These are phyloP conservation scores for Sphaerodactylus townsendi DNA, from an alignment of 2,113 vertebrate species.

Conservation along the genomic window DNA sequence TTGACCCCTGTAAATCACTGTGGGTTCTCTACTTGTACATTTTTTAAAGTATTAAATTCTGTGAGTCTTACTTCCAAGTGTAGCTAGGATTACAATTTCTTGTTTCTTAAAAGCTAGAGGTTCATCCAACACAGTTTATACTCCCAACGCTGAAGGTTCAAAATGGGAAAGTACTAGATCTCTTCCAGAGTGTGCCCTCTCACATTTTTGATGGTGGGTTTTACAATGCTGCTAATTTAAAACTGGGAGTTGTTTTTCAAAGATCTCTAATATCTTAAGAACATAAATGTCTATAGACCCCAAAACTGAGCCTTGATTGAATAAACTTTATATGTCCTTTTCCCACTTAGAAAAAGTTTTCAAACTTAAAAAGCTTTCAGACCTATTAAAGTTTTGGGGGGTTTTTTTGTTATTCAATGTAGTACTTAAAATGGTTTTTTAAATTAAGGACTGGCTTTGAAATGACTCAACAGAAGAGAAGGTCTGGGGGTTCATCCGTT, in stretches of 20 bases:
- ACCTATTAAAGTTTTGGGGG: background rate
- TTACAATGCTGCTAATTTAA: background rate
- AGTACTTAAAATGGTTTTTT: background rate
- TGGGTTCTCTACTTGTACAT: too few species aligned
- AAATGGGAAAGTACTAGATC: background rate
- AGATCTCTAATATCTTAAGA: background rate
- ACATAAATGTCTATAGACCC: background rate
- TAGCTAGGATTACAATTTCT: background rate
- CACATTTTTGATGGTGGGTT: background rate
- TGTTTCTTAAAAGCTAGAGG: background rate
- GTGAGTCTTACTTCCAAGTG: background rate
- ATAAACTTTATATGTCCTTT: background rate
- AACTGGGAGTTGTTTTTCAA: background rate
- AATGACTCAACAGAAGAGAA: background rate
- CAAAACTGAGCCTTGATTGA: background rate
- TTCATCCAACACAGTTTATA: background rate
- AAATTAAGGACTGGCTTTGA: background rate
- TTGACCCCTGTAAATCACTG: too few species aligned
- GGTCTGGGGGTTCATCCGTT: background rate
- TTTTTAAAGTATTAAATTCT: background rate
- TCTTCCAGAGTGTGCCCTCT: background rate
- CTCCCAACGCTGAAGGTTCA: background rate
- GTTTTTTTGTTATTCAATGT: background rate
- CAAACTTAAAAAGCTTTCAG: conserved; percentile 1
- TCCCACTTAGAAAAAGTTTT: background rate